Evolutionary conservation across 2,888 invertebrate species (phyloP).

Genomic region (Himalopsyche kuldschensis): DNA sequence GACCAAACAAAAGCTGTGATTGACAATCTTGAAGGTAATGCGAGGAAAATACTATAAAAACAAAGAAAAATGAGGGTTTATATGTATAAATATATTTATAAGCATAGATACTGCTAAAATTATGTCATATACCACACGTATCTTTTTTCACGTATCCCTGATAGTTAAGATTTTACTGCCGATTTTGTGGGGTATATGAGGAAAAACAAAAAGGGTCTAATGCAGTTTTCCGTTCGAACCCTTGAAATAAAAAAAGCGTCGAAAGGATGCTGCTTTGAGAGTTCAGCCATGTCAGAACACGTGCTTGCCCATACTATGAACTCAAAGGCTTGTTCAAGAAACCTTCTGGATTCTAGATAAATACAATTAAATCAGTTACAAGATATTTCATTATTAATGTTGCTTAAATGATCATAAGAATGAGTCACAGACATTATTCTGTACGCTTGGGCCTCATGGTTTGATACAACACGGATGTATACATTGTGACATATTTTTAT

Average conservation of each 20-base stretch:
- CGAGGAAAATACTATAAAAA: too few species aligned
- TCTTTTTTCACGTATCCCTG: neutral
- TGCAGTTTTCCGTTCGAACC: neutral
- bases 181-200: neutral
- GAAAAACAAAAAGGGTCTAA: neutral
- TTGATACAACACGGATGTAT: too few species aligned
- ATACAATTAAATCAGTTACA: too few species aligned
- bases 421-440: too few species aligned
- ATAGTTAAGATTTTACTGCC: neutral
- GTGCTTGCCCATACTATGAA: neutral
- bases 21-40: too few species aligned
- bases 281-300: neutral
- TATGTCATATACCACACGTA: neutral
- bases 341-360: neutral
- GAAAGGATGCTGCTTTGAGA: neutral
- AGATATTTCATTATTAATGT: too few species aligned
- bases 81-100: too few species aligned
- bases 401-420: too few species aligned
- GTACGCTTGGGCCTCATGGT: too few species aligned
- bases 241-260: neutral
- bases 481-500: too few species aligned
- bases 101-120: neutral
- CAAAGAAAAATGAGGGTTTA: too few species aligned
- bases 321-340: neutral
- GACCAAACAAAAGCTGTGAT: too few species aligned